Evolutionary conservation across 2,113 vertebrate genomes (phyloP).

Genomic region (Hippocampus abdominalis): DNA sequence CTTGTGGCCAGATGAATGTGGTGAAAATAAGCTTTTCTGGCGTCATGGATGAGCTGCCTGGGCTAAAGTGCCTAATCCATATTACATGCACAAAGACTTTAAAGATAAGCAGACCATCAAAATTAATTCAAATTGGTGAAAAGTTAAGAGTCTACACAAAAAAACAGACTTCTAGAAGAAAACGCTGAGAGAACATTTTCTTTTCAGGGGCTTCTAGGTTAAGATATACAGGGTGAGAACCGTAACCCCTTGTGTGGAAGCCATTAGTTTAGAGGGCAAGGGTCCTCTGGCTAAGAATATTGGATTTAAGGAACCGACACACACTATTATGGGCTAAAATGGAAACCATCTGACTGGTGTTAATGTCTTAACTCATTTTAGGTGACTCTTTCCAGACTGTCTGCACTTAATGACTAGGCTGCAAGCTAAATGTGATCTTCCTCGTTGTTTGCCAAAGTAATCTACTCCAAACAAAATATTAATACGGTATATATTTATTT

Average conservation of each 20-base stretch:
- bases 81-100: conserved; percentile 65
- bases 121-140: conserved; percentile 64
- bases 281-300: conserved; percentile 53
- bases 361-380: conserved; percentile 61
- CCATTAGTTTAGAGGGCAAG: conserved; percentile 62
- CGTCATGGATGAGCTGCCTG: conserved; percentile 60
- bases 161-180: conserved; percentile 47
- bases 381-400: conserved; percentile 33
- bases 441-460: conserved; percentile 26
- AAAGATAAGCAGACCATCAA: conserved; percentile 67
- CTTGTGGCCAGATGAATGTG: conserved; percentile 66
- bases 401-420: conserved; percentile 34
- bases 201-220: conserved; percentile 55
- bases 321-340: conserved; percentile 54
- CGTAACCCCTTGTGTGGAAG: conserved; percentile 61
- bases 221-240: conserved; percentile 55
- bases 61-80: conserved; percentile 73
- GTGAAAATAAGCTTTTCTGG: conserved; percentile 69
- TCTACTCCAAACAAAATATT: conserved; percentile 4
- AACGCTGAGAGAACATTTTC: conserved; percentile 50
- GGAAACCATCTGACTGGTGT: conserved; percentile 66
- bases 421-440: conserved; percentile 45
- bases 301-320: conserved; percentile 49
- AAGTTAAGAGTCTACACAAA: conserved; percentile 33
- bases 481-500: not conserved